Evolutionary conservation across 1,140 invertebrate genomes (phyloP), one percentile per base, ranked within the genome.

Genomic region (Mylabris phalerata): DNA sequence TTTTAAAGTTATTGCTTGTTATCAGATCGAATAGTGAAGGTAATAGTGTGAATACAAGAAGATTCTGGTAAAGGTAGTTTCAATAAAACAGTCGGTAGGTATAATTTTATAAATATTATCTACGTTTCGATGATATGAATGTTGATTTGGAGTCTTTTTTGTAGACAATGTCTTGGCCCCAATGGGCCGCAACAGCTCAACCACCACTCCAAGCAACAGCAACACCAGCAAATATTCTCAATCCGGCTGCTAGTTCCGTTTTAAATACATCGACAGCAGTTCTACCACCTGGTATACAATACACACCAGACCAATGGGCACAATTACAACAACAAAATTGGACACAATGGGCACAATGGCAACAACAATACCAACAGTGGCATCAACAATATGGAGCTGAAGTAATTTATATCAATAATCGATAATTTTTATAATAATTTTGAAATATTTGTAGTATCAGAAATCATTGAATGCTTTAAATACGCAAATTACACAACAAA

Each of bases 291-390:
- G 79, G 79, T 56, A 79, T 79, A 50, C 81, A 82, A 9, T 88
- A 86, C 61, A 83, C 84, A 9, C 64, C 83, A 6, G 86, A 88
- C 51, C 86, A 88, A 71, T 88, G 86, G 67, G 64, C 68, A 9
- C 70, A 73, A 58, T 64, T 82, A 55, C 87, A 90, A 69, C 85
- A 87, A 62, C 87, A 89, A 70, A 87, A 89, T 67, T 90, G 88
- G 88, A 81, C 87, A 50, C 87, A 90, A 66, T 91, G 89, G 89
- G 80, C 85, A 38, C 85, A 87, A 60, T 90, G 88, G 85, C 87
- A 90, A 68, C 86, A 89, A 66, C 88, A 90, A 66, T 90, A 89
- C 70, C 83, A 87, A 43, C 88, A 90, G 66, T 92, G 89, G 89
- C 88, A 90, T 69, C 80, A 82, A 45, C 86, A 90, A 67, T 90